Conservation (phyloP, 2,888 invertebrate species). For the Meteorus cinctellus region DNA sequence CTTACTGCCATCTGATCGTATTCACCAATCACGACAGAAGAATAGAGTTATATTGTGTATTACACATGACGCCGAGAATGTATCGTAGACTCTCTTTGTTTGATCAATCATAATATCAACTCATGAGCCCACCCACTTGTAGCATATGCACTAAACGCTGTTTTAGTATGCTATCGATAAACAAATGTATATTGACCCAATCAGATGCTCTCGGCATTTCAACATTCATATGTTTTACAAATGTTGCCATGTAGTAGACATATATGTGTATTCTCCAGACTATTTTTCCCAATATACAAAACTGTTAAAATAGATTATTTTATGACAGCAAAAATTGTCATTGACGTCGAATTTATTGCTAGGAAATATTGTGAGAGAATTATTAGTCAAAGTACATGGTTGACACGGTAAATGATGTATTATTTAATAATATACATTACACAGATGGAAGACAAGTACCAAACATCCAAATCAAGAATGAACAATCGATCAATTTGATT, state of each 20-base stretch:
- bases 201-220: not conserved
- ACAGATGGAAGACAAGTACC: too few species aligned
- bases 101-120: slow-evolving; percentile 37
- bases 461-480: too few species aligned
- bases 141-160: not conserved
- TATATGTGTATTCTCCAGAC: not conserved
- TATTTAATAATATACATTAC: too few species aligned
- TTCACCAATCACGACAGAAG: slow-evolving; percentile 41
- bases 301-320: not conserved
- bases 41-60: slow-evolving; percentile 33
- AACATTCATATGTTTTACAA: not conserved
- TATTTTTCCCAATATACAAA: not conserved
- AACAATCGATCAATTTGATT: too few species aligned
- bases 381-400: too few species aligned
- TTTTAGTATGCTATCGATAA: slow-evolving; percentile 4
- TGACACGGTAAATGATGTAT: too few species aligned
- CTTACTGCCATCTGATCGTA: slow-evolving; percentile 48
- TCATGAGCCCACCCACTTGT: slow-evolving; percentile 28
- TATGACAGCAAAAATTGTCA: not conserved
- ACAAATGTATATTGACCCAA: not conserved
- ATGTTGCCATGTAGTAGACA: not conserved
- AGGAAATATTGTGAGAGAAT: not conserved
- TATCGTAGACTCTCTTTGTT: slow-evolving; percentile 43
- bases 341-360: too few species aligned
- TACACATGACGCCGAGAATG: slow-evolving; percentile 39